Evolutionary conservation across 1,140 invertebrate genomes (phyloP).

Genomic region (Nomia melanderi): DNA sequence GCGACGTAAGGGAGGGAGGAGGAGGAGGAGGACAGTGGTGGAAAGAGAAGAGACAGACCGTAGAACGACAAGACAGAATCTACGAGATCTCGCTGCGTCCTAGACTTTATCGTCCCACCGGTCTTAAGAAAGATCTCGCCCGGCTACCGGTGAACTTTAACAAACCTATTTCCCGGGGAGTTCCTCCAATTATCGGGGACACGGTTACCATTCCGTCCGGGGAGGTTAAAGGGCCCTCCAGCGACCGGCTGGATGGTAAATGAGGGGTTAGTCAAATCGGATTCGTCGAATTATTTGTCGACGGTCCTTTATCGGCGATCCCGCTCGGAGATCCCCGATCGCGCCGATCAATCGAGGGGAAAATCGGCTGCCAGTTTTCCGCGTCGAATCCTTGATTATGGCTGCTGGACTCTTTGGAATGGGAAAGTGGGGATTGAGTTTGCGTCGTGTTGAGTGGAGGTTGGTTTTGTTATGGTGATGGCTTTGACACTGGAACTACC

Average conservation of each 20-base stretch:
- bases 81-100: slow-evolving; percentile 56
- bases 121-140: slow-evolving; percentile 47
- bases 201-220: slow-evolving; percentile 5
- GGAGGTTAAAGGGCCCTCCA: not conserved
- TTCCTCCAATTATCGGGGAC: slow-evolving; percentile 49
- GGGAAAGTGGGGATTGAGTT: too few relatives aligned
- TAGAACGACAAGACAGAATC: slow-evolving; percentile 50
- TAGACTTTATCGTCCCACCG: slow-evolving; percentile 54
- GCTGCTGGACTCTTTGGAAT: too few relatives aligned
- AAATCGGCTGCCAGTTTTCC: not conserved
- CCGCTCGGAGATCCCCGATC: not conserved
- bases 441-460: too few relatives aligned
- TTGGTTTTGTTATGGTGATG: too few relatives aligned
- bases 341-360: not conserved
- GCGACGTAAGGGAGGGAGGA: not conserved
- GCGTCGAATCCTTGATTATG: too few relatives aligned
- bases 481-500: too few relatives aligned
- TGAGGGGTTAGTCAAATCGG: not conserved
- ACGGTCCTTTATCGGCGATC: not conserved
- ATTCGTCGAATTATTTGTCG: not conserved
- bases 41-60: slow-evolving; percentile 33
- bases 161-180: slow-evolving; percentile 57
- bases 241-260: not conserved
- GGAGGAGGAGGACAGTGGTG: slow-evolving; percentile 15
- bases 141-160: slow-evolving; percentile 50